phyloP scores from a whole-genome alignment of 2,888 invertebrate species.

The Leptopilina drosophilae region DNA sequence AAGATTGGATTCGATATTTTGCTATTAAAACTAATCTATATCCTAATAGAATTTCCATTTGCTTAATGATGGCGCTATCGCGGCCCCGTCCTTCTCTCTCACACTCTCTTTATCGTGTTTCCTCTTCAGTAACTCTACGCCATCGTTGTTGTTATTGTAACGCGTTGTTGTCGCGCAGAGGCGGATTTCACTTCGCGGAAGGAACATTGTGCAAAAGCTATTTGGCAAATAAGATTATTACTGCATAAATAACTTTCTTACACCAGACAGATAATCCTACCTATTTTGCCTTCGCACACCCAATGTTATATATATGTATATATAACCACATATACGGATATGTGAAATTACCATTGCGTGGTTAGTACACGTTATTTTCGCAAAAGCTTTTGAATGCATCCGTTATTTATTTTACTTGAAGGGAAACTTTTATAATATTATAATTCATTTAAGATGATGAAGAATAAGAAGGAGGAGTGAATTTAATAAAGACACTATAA shows the following conservation, averaged over 20 bases:
- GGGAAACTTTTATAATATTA: neutral
- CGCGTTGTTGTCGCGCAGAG: conserved; percentile 48
- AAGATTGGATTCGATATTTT: neutral
- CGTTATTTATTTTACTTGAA: neutral
- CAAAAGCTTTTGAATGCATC: conserved; percentile 9
- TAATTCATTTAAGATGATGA: no score
- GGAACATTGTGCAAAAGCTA: conserved; percentile 66
- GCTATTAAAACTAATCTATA: neutral
- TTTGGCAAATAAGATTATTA: conserved; percentile 74
- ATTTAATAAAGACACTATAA: no score
- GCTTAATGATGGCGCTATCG: conserved; percentile 71
- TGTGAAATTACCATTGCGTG: conserved; percentile 42
- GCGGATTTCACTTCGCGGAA: conserved; percentile 49
- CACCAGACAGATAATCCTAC: conserved; percentile 57
- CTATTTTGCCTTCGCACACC: conserved; percentile 42
- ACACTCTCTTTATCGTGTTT: conserved; percentile 70
- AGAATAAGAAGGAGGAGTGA: no score
- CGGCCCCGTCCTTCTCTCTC: conserved; percentile 44
- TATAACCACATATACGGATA: conserved; percentile 32
- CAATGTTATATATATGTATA: no score
- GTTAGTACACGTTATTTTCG: conserved; percentile 20
- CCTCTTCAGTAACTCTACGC: conserved; percentile 65
- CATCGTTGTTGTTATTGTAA: conserved; percentile 54
- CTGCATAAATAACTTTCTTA: conserved; percentile 73
- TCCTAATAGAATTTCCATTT: conserved; percentile 69